Evolutionary conservation across 2,888 invertebrate genomes (phyloP), one percentile per base, ranked within the genome.

Genomic region (Lasioglossum lativentre): DNA sequence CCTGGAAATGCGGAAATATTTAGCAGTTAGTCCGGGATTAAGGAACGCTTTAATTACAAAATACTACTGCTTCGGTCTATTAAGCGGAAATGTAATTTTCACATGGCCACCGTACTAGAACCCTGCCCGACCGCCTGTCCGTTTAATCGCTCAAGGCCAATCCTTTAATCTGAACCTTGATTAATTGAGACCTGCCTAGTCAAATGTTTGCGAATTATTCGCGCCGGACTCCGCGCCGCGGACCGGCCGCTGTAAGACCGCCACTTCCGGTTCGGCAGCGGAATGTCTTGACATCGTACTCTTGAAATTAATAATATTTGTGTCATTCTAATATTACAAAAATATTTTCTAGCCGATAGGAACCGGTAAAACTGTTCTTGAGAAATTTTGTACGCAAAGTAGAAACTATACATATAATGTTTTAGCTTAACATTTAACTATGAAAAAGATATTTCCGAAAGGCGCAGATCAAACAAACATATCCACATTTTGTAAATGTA

Each of bases 11-110:
- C 78, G 90, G 86, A 90, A 92, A 92, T 92, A 90, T 92, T 92
- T 91, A 92, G 88, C 91, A 90, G 90, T 92, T 90, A 90, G 86
- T 83, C 73, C 80, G 84, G 92, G 92, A 93, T 93, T 93, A 93
- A 93, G 92, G 91, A 93, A 92, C 90, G 86, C 89, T 90, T 91
- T 94, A 93, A 94, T 94, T 93, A 90, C 92, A 88, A 94, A 92
- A 93, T 93, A 92, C 91, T 85, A 85, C 83, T 81, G 80, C 85
- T 82, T 85, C 89, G 86, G 75, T 89, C 82, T 83, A 85, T 89
- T 87, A 91, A 87, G 83, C 89, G 86, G 84, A 90, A 91, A 91
- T 90, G 89, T 89, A 89, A 89, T 88, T 89, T 88, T 83, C 82
- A 66, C 70, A 71, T 47, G 73, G 45, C 70, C 78, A 40, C 45